Evolutionary conservation across 2,888 invertebrate species (phyloP).

Genomic region (Dicranocentrus wangi): DNA sequence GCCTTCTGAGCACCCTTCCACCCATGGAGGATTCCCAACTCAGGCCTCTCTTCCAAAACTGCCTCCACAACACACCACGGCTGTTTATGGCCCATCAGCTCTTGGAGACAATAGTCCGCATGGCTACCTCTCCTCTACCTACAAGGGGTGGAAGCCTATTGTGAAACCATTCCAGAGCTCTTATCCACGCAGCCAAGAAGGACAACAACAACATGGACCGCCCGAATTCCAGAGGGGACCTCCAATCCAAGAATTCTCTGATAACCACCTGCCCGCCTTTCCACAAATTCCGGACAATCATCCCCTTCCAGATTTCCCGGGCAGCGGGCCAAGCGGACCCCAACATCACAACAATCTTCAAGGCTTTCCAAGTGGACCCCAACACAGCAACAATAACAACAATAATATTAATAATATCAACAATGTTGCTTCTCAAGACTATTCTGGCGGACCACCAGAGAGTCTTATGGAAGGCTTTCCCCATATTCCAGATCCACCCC

Average conservation of each 20-base stretch:
- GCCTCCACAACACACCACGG: conserved; percentile 34
- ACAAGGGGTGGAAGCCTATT: conserved; percentile 73
- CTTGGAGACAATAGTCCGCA: conserved; percentile 59
- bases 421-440: conserved; percentile 30
- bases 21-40: conserved; percentile 29
- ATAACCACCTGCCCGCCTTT: conserved; percentile 33
- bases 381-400: neutral
- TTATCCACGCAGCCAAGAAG: conserved; percentile 44
- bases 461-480: conserved; percentile 55
- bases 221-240: conserved; percentile 23
- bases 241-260: conserved; percentile 12
- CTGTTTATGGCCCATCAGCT: conserved; percentile 45
- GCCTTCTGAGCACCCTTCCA: conserved; percentile 32
- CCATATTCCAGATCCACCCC: conserved; percentile 52
- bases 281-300: conserved; percentile 46
- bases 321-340: neutral
- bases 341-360: neutral
- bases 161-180: conserved; percentile 68
- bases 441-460: conserved; percentile 49
- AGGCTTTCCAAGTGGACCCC: conserved; percentile 57
- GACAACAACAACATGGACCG: neutral
- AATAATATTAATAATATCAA: too few species aligned
- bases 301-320: conserved; percentile 11
- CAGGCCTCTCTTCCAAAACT: conserved; percentile 7
- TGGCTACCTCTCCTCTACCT: conserved; percentile 70